Conservation (phyloP, 2,113 vertebrate species). For the Aptenodytes patagonicus region DNA sequence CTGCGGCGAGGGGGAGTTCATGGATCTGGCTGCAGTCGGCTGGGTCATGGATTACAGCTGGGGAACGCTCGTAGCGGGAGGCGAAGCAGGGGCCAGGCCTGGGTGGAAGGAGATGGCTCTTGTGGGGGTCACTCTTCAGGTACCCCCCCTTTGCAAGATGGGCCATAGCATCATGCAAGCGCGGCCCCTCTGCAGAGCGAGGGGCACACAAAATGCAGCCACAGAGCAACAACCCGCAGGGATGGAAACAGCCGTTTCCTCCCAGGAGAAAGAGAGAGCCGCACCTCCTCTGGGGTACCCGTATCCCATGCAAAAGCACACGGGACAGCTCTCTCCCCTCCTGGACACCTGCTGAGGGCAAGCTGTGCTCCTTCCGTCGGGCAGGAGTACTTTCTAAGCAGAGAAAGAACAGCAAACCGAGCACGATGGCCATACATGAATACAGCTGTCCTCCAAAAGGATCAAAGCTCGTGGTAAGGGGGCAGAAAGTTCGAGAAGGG, state of each 20-base stretch:
- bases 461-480: background rate
- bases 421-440: fast-evolving
- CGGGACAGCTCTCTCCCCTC: background rate
- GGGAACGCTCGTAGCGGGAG: fast-evolving
- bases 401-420: background rate
- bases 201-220: background rate
- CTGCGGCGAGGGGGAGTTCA: too few species aligned
- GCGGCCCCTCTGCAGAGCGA: fast-evolving
- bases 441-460: background rate
- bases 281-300: background rate
- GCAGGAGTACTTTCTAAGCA: background rate
- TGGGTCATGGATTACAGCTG: fast-evolving
- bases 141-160: background rate
- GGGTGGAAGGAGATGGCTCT: background rate
- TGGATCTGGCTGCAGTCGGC: fast-evolving
- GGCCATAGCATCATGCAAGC: background rate
- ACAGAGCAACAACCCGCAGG: fast-evolving
- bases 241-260: fast-evolving
- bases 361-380: background rate
- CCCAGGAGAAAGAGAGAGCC: background rate
- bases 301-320: too few species aligned
- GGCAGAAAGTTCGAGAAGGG: background rate
- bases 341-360: too few species aligned
- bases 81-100: background rate
- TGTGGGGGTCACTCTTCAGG: background rate